Conservation (phyloP, 2,888 invertebrate species). For the Oligia strigilis region DNA sequence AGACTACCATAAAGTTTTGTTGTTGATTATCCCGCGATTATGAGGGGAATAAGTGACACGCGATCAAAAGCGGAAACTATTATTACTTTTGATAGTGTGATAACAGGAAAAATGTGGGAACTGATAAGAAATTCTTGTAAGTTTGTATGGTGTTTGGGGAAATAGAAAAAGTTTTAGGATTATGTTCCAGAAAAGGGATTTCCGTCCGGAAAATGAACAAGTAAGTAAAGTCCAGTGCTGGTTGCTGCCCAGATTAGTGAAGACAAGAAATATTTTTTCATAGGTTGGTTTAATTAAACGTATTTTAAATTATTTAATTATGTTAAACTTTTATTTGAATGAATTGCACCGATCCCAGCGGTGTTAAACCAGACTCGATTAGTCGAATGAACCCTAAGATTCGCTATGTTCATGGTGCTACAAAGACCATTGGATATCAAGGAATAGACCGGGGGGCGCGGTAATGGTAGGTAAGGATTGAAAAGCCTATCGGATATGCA, state of each 20-base stretch:
- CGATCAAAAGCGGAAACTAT: conserved; percentile 52
- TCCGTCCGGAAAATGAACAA: not conserved
- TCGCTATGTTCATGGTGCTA: too few species aligned
- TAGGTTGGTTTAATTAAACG: not conserved
- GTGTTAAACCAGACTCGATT: too few species aligned
- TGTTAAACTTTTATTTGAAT: not conserved
- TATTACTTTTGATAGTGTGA: conserved; percentile 40
- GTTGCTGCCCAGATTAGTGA: not conserved
- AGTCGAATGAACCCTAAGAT: too few species aligned
- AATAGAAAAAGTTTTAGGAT: conserved; percentile 41
- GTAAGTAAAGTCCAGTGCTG: too few species aligned
- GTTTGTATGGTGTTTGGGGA: conserved; percentile 19
- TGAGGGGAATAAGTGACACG: conserved; percentile 63
- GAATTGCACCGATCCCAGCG: too few species aligned
- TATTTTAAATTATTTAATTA: not conserved
- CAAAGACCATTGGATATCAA: too few species aligned
- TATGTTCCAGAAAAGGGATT: not conserved
- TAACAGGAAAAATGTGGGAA: conserved; percentile 26
- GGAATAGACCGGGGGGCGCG: too few species aligned
- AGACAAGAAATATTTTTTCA: not conserved
- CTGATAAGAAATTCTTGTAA: conserved; percentile 25
- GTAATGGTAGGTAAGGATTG: too few species aligned
- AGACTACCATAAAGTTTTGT: conserved; percentile 61
- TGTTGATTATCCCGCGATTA: conserved; percentile 66
- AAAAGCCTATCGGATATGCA: too few species aligned